Evolutionary conservation across 2,113 vertebrate species (phyloP).

Genomic region (Mesembrinibis cayennensis): DNA sequence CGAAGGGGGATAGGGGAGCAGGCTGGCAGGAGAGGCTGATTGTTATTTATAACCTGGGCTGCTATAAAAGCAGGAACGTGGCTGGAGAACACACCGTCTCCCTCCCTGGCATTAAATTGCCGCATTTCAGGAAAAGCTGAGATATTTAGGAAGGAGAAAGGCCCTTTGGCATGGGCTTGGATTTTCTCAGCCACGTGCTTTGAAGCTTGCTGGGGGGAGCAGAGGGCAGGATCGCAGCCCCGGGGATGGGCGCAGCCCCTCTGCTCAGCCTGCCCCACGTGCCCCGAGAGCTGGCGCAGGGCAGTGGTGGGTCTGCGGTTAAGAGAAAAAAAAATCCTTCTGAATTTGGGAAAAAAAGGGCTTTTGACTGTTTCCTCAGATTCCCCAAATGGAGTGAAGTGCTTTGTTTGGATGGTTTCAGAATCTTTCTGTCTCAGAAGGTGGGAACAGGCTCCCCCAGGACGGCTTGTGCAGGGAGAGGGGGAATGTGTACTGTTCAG

Average conservation of each 20-base stretch:
- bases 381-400: background rate
- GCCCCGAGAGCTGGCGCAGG: background rate
- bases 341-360: background rate
- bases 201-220: background rate
- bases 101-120: background rate
- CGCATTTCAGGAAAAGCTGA: background rate
- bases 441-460: background rate
- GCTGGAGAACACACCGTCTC: background rate
- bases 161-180: background rate
- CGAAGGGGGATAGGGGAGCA: constrained; percentile 19
- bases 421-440: background rate
- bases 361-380: background rate
- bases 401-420: background rate
- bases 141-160: background rate
- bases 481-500: background rate
- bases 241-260: background rate
- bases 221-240: background rate
- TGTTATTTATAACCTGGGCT: constrained; percentile 63
- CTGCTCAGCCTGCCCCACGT: background rate
- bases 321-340: background rate
- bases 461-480: background rate
- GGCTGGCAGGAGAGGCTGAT: constrained; percentile 35
- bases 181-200: background rate
- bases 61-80: constrained; percentile 7
- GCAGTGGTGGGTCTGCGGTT: background rate